Conservation (phyloP, 2,113 vertebrate genomes). For the Cathartes aura region DNA sequence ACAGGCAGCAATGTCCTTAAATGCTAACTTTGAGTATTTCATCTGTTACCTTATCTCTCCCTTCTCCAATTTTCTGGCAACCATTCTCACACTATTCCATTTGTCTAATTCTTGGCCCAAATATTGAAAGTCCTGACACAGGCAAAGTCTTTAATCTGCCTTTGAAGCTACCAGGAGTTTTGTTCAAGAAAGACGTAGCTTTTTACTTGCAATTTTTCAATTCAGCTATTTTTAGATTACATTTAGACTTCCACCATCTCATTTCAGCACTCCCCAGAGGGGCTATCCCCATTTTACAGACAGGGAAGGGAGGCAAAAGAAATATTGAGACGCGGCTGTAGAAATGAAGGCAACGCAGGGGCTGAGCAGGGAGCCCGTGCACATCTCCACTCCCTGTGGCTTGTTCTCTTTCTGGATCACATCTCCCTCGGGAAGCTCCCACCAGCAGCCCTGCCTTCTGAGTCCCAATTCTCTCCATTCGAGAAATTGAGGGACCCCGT, state of each 20-base stretch:
- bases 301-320: not conserved
- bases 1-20: constrained; percentile 41
- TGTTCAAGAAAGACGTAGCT: not conserved
- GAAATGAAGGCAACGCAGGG: accelerated
- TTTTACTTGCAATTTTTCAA: not conserved
- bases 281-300: not conserved
- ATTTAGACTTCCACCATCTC: not conserved
- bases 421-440: not conserved
- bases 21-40: constrained; percentile 36
- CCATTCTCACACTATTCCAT: not conserved
- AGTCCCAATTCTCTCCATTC: accelerated
- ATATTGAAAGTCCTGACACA: not conserved
- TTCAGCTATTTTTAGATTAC: not conserved
- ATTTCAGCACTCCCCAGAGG: not conserved
- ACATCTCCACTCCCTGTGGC: not conserved
- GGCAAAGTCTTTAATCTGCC: constrained; percentile 45
- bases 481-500: not conserved
- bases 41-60: constrained; percentile 40
- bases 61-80: constrained; percentile 25
- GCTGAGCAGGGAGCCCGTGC: not conserved
- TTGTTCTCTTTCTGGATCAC: not conserved
- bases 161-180: constrained; percentile 24
- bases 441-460: not conserved
- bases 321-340: not conserved
- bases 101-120: constrained; percentile 43